Evolutionary conservation across 37 sponge, comb jelly and placozoan genomes (phyloP), one percentile per base, ranked within the genome.

Genomic region (Hormiphora californensis): DNA sequence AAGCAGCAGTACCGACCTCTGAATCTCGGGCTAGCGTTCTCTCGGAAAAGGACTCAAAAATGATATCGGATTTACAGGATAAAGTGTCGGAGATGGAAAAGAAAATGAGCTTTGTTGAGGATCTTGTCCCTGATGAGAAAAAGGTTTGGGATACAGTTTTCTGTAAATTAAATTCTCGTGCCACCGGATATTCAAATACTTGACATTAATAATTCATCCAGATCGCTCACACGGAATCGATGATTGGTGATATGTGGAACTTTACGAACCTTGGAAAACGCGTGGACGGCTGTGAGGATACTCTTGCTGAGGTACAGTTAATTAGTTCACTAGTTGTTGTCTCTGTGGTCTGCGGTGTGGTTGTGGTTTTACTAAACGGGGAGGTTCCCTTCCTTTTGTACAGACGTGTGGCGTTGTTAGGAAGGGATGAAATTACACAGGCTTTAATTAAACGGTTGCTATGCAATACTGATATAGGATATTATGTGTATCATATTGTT

Each of bases 181-280:
- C 9, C 53, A 15, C 12, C 15, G 9, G 9, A 17, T 15, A 17
- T 49, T 49, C 12, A 49, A 17, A 49, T 17, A 49, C 53, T 49
- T 15, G 9, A 17, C 9, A 49, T 17, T 9, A 17, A 49, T 49
- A 15, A 49, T 15, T 9, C 9, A 49, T 49, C 43, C 81, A 73
- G 81, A 0, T 73, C 27, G 39, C 40, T 44, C 81, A 73, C 25
- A 73, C 81, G 81, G 81, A 73, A 73, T 73, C 81, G 43, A 73
- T 73, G 81, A 73, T 73, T 19, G 81, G 81, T 22, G 96, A 95
- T 61, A 87, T 93, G 91, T 93, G 92, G 96, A 91, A 92, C 55
- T 93, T 91, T 41, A 90, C 91, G 5, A 89, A 86, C 33, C 87
- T 95, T 21, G 90, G 67, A 63, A 95, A 93, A 33, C 68, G 94